Conservation (phyloP, 2,113 vertebrate species). For the Crypturellus undulatus region DNA sequence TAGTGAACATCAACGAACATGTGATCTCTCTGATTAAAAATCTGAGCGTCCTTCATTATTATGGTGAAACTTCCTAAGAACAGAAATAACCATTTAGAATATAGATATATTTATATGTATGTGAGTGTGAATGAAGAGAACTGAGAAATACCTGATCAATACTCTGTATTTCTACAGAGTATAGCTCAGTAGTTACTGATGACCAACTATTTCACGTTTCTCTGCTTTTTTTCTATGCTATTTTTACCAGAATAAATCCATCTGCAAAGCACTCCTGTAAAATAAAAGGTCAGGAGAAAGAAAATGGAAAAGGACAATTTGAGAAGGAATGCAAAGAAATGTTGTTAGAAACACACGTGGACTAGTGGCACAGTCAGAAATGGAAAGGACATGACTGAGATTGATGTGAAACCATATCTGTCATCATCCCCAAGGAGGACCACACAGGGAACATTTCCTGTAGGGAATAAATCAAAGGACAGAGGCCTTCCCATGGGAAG, state of each 20-base stretch:
- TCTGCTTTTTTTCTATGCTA: not conserved
- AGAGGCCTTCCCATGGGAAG: too few relatives aligned
- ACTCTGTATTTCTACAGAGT: not conserved
- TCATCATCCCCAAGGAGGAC: fast-evolving
- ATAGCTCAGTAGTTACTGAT: not conserved
- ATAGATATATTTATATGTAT: not conserved
- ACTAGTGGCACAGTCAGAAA: not conserved
- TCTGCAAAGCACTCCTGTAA: not conserved
- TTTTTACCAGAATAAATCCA: not conserved
- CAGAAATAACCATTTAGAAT: fast-evolving
- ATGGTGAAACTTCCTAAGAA: not conserved
- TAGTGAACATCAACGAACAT: not conserved
- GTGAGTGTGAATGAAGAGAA: not conserved
- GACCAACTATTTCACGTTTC: not conserved
- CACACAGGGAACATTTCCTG: fast-evolving
- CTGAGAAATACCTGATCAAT: fast-evolving
- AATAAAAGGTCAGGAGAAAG: not conserved
- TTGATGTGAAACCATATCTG: not conserved
- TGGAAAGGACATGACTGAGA: not conserved
- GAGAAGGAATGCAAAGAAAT: not conserved
- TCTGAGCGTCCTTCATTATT: not conserved
- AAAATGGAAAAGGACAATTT: not conserved
- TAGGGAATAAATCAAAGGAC: too few relatives aligned
- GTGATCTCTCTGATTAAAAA: not conserved
- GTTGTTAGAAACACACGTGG: not conserved